Evolutionary conservation across 2,888 invertebrate species (phyloP).

Genomic region (Drosophila maculinotata): DNA sequence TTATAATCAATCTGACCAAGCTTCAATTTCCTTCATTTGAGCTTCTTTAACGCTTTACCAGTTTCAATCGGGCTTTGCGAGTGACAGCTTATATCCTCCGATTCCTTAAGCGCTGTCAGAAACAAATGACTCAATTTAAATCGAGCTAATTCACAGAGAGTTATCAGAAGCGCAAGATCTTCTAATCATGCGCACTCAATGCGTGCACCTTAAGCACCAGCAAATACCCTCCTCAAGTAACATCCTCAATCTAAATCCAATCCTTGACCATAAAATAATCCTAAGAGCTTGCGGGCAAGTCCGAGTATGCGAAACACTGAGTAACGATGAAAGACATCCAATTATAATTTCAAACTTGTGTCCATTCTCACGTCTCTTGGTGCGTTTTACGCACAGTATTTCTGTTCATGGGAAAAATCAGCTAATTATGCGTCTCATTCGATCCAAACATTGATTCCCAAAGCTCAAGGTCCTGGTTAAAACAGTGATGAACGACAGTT

Average conservation of each 20-base stretch:
- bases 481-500: too few species aligned
- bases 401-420: conserved; percentile 3
- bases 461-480: not conserved
- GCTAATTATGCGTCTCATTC: too few species aligned
- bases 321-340: too few species aligned
- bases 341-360: too few species aligned
- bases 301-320: not conserved
- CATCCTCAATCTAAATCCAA: not conserved
- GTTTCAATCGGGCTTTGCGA: too few species aligned
- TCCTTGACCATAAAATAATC: not conserved
- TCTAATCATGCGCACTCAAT: too few species aligned
- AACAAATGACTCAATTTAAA: too few species aligned
- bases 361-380: not conserved
- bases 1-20: too few species aligned
- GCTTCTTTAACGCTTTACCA: not conserved
- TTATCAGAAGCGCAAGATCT: too few species aligned
- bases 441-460: too few species aligned
- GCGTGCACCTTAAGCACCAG: not conserved
- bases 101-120: not conserved
- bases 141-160: too few species aligned
- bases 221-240: not conserved
- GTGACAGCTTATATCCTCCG: too few species aligned
- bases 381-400: not conserved
- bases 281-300: conserved; percentile 2
- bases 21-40: not conserved